Evolutionary conservation across 2,113 vertebrate genomes (phyloP).

Genomic region (Psittacus erithacus): DNA sequence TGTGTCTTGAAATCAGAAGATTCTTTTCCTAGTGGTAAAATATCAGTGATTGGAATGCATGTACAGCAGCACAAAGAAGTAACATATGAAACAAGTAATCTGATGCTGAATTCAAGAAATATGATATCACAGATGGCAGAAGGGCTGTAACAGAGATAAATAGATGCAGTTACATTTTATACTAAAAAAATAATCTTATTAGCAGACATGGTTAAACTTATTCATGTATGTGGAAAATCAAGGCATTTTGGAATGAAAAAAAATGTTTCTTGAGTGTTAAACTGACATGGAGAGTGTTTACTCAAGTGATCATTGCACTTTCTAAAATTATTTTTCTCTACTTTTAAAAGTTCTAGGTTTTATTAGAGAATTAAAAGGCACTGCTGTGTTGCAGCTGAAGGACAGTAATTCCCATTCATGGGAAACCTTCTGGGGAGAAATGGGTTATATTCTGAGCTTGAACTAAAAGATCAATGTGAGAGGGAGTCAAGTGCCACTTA

Average conservation of each 20-base stretch:
- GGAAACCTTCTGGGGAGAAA: not conserved
- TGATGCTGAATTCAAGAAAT: conserved; percentile 16
- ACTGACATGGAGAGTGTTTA: not conserved
- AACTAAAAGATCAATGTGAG: not conserved
- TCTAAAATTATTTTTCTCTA: not conserved
- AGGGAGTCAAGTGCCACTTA: not conserved
- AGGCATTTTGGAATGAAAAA: not conserved
- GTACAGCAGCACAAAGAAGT: not conserved
- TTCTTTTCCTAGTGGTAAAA: conserved; percentile 23
- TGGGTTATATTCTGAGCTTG: not conserved
- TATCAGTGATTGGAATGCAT: conserved; percentile 9
- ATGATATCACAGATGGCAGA: not conserved
- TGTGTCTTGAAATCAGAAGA: conserved; percentile 27
- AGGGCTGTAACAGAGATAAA: conserved; percentile 4
- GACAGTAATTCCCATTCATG: not conserved
- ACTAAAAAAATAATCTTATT: not conserved
- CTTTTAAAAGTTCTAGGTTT: not conserved
- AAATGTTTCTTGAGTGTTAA: not conserved
- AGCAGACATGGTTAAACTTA: not conserved
- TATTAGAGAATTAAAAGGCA: not conserved
- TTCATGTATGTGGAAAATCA: not conserved
- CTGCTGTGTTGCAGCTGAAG: not conserved
- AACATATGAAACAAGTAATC: not conserved
- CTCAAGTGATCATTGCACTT: not conserved
- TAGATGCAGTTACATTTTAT: not conserved